Percentiles rank a stretch among this genome's conserved stretches.
phyloP scores from a whole-genome alignment of 2,113 vertebrate genomes.

The Choloepus hoffmanni region DNA sequence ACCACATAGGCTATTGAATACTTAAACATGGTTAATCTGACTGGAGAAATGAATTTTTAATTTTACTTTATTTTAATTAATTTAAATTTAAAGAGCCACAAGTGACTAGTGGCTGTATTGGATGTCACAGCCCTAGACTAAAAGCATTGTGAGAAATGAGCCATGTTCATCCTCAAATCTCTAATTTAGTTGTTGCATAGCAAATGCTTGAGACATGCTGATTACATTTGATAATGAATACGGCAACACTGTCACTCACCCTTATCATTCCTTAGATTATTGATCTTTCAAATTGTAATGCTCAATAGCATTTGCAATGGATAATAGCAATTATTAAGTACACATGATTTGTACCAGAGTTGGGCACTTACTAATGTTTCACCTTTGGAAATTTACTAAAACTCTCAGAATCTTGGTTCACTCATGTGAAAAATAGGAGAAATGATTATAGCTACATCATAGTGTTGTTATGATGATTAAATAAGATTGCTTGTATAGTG shows the following conservation, averaged over 20 bases:
- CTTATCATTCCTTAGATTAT: not conserved
- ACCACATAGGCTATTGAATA: not conserved
- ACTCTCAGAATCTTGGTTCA: not conserved
- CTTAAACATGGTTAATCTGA: not conserved
- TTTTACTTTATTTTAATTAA: constrained; percentile 14
- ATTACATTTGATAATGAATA: not conserved
- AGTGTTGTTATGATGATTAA: not conserved
- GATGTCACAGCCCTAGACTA: not conserved
- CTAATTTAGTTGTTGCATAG: not conserved
- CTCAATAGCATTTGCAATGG: not conserved
- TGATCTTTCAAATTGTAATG: not conserved
- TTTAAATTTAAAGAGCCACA: not conserved
- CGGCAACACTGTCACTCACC: not conserved
- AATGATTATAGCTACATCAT: not conserved
- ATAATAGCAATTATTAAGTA: not conserved
- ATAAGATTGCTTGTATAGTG: not conserved
- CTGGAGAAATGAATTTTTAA: not conserved
- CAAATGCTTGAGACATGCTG: not conserved
- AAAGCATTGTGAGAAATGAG: not conserved
- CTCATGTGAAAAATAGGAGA: not conserved
- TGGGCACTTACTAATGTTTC: not conserved
- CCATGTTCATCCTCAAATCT: not conserved
- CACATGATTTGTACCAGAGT: not conserved
- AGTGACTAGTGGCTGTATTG: not conserved
- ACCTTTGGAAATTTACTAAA: not conserved